Conservation (phyloP, 2,888 invertebrate species). For the Dinocampus coccinellae region DNA sequence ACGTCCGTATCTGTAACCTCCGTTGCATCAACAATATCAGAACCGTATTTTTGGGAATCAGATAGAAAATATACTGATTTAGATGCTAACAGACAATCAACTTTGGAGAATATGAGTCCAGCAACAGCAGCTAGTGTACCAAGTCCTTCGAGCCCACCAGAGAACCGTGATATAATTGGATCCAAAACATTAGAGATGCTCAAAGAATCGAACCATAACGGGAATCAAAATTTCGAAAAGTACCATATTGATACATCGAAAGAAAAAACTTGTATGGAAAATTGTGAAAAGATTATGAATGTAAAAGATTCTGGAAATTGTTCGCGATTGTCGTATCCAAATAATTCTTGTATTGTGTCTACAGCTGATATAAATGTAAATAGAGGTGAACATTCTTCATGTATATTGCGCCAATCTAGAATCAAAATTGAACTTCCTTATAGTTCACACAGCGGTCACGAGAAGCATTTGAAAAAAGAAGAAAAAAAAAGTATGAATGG, state of each 20-base stretch:
- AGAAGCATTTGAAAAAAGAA: slow-evolving; percentile 8
- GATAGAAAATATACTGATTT: slow-evolving; percentile 61
- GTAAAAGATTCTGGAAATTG: neutral
- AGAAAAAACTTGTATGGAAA: slow-evolving; percentile 14
- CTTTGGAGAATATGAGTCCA: slow-evolving; percentile 61
- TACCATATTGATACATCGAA: slow-evolving; percentile 14
- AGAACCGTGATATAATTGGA: slow-evolving; percentile 60
- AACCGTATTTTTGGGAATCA: slow-evolving; percentile 63
- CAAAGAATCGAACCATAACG: slow-evolving; percentile 48
- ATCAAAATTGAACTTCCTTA: neutral
- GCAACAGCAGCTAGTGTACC: slow-evolving; percentile 65
- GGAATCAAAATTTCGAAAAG: slow-evolving; percentile 28
- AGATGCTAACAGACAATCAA: slow-evolving; percentile 54
- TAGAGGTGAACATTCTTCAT: neutral
- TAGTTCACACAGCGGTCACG: neutral
- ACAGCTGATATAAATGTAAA: neutral
- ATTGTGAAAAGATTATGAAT: neutral
- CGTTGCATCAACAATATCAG: slow-evolving; percentile 58
- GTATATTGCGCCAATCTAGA: neutral
- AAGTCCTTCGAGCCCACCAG: slow-evolving; percentile 66
- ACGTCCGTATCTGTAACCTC: slow-evolving; percentile 58
- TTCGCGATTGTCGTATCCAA: neutral
- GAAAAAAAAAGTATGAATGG: slow-evolving; percentile 50
- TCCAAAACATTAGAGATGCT: slow-evolving; percentile 66
- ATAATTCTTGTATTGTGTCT: neutral